Conservation (phyloP, 1,140 invertebrate genomes). For the Diorhabda carinulata region DNA sequence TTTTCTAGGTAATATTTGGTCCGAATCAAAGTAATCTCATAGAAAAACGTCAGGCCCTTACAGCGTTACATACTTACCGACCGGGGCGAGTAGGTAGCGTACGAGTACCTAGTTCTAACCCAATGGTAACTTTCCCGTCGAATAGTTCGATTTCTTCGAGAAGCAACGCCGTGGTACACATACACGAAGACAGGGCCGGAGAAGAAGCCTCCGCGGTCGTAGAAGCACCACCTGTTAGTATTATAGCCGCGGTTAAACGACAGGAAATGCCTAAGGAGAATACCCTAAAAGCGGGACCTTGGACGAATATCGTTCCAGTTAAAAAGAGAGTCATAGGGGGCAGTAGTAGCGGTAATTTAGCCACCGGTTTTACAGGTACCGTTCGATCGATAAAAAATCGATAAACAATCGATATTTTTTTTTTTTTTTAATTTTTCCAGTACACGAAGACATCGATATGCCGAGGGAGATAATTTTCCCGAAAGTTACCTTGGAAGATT, state of each 20-base stretch:
- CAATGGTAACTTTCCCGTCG: constrained; percentile 8
- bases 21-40: constrained; percentile 56
- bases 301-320: constrained; percentile 50
- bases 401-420: neutral
- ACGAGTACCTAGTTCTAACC: constrained; percentile 22
- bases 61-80: constrained; percentile 62
- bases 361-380: neutral
- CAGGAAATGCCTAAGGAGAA: constrained; percentile 61
- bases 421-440: constrained; percentile 39
- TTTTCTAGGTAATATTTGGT: constrained; percentile 56
- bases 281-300: constrained; percentile 58
- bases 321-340: constrained; percentile 26
- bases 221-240: constrained; percentile 44
- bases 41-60: constrained; percentile 68
- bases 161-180: neutral
- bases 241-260: constrained; percentile 54
- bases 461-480: constrained; percentile 35
- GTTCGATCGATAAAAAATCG: neutral
- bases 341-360: neutral
- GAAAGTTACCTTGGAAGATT: constrained; percentile 53
- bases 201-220: neutral
- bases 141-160: neutral
- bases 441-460: constrained; percentile 56
- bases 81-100: constrained; percentile 47
- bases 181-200: constrained; percentile 2